phyloP scores from a whole-genome alignment of 2,888 invertebrate genomes.

The Lutraria lutraria region DNA sequence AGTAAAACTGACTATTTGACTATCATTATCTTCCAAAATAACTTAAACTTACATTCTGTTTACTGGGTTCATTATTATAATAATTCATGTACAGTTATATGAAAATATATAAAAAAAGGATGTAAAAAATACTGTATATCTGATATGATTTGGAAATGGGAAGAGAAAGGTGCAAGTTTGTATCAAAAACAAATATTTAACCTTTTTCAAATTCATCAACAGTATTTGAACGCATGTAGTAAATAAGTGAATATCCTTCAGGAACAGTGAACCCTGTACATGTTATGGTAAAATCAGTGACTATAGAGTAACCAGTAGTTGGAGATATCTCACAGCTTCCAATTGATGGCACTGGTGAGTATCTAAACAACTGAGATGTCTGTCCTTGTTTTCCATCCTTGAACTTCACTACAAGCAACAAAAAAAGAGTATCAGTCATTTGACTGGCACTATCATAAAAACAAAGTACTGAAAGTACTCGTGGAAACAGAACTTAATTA shows the following conservation, averaged over 20 bases:
- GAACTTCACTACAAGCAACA: constrained; percentile 41
- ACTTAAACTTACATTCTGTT: too few species aligned
- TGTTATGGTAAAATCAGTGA: constrained; percentile 57
- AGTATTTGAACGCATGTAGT: constrained; percentile 43
- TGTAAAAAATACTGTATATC: too few species aligned
- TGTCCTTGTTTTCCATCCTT: constrained; percentile 8
- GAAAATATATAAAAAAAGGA: too few species aligned
- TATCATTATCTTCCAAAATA: too few species aligned
- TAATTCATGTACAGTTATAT: too few species aligned
- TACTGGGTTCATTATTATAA: too few species aligned
- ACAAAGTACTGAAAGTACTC: too few species aligned
- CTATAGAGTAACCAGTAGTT: constrained; percentile 48
- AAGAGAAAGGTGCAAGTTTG: too few species aligned
- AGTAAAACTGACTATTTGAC: too few species aligned
- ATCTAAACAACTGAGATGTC: constrained; percentile 14
- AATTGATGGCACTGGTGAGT: constrained; percentile 32
- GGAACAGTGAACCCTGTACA: constrained; percentile 50
- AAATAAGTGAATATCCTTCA: constrained; percentile 28
- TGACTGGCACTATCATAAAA: too few species aligned
- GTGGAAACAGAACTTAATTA: too few species aligned
- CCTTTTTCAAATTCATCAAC: constrained; percentile 42
- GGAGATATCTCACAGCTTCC: constrained; percentile 51
- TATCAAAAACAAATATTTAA: background rate
- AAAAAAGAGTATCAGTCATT: background rate
- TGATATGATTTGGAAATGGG: too few species aligned